Evolutionary conservation across 2,113 vertebrate species (phyloP).

Genomic region (Balaenoptera acutorostrata): DNA sequence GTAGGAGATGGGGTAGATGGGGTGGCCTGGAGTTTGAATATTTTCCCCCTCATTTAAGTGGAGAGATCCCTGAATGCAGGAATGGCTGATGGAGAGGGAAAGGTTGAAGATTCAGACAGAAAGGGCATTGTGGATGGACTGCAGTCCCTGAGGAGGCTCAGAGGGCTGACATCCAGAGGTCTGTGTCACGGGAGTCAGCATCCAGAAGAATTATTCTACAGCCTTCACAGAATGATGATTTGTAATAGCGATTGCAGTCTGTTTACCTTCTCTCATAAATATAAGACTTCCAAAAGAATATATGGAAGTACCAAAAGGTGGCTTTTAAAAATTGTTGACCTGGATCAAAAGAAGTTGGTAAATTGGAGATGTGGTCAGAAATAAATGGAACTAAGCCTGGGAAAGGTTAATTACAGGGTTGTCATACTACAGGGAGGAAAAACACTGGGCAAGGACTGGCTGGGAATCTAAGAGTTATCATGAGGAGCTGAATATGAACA

Average conservation of each 20-base stretch:
- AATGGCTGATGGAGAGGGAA: neutral
- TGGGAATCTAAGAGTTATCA: neutral
- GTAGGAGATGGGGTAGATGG: neutral
- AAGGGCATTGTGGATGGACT: neutral
- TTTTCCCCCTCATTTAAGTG: neutral
- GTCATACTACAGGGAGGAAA: neutral
- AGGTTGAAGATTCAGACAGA: neutral
- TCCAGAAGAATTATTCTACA: neutral
- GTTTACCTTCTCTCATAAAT: neutral
- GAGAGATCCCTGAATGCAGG: neutral
- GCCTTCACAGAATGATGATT: neutral
- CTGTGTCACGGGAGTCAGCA: neutral
- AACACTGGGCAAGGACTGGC: neutral
- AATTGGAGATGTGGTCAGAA: neutral
- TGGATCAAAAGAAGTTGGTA: neutral
- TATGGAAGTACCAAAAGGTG: neutral
- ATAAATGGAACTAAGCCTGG: neutral
- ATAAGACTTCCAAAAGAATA: conserved; percentile 26
- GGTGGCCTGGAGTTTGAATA: neutral
- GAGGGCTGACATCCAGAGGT: neutral
- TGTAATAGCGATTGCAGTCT: neutral
- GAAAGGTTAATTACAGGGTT: neutral
- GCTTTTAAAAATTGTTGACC: conserved; percentile 14
- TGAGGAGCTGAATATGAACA: neutral
- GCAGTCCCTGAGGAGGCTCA: neutral